These are phyloP conservation scores for Syrista parreyssii DNA, from an alignment of 2,888 invertebrate genomes.

Conservation along the genomic window DNA sequence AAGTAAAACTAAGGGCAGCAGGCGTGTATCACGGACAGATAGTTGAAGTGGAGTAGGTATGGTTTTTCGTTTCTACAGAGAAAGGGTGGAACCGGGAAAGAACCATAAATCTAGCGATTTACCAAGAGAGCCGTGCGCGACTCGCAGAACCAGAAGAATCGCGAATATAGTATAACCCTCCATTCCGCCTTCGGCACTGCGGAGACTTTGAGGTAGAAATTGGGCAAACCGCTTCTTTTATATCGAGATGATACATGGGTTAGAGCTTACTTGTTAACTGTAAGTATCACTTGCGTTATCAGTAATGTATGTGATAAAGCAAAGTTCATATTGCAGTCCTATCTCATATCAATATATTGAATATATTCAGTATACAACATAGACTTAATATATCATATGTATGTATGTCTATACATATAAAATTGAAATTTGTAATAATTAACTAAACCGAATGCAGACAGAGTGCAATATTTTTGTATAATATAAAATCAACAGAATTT, in stretches of 20 bases:
- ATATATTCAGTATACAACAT: not conserved
- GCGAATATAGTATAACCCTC: conserved; percentile 42
- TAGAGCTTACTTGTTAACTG: not conserved
- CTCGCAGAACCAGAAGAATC: conserved; percentile 36
- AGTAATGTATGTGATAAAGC: not conserved
- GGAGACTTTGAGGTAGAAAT: conserved; percentile 30
- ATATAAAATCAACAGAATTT: no score
- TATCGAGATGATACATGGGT: conserved; percentile 17
- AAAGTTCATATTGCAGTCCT: not conserved
- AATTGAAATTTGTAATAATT: not conserved
- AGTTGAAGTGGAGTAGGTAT: not conserved
- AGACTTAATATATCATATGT: not conserved
- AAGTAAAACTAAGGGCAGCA: not conserved
- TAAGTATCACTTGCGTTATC: not conserved
- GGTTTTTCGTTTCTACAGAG: conserved; percentile 35
- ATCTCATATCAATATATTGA: not conserved
- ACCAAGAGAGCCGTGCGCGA: conserved; percentile 40
- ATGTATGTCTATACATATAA: not conserved
- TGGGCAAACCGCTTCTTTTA: conserved; percentile 29
- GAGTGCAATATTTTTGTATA: no score
- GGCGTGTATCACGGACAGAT: conserved; percentile 2
- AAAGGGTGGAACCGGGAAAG: conserved; percentile 46
- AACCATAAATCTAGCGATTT: conserved; percentile 50
- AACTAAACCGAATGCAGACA: not conserved
- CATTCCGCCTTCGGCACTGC: conserved; percentile 33